Evolutionary conservation across 2,113 vertebrate species (phyloP).

Genomic region (Todiramphus saurophagus): DNA sequence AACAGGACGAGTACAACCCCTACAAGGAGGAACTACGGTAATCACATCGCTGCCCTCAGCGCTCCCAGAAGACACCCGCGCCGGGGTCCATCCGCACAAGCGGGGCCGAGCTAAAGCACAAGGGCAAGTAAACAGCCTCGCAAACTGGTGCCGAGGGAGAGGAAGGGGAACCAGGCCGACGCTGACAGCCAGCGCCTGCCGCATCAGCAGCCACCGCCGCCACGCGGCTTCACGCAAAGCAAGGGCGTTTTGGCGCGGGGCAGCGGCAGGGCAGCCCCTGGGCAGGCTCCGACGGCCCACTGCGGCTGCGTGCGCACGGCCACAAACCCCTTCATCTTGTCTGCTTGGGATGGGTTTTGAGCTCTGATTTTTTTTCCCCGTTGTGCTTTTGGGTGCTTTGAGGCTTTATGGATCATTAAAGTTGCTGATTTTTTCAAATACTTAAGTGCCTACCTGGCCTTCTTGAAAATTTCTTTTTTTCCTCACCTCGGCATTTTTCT

Average conservation of each 20-base stretch:
- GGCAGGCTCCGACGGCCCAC: neutral
- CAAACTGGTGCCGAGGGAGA: accelerated
- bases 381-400: neutral
- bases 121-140: accelerated
- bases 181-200: neutral
- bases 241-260: accelerated
- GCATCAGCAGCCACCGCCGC: neutral
- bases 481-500: constrained; percentile 13
- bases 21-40: accelerated
- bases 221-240: accelerated
- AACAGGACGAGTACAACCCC: neutral
- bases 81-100: neutral
- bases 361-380: neutral
- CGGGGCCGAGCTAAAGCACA: neutral
- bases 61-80: neutral
- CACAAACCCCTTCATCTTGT: neutral
- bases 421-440: constrained; percentile 46
- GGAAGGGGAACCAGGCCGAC: neutral
- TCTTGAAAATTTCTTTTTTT: neutral
- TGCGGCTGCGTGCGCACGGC: accelerated
- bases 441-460: constrained; percentile 36
- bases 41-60: accelerated
- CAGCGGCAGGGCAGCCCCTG: neutral
- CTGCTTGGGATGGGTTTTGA: neutral
- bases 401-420: constrained; percentile 33